A percentile compares a stretch with the other conserved stretches of the same genome.
These are phyloP conservation scores for Drosophila subpulchrella DNA, from an alignment of 1,140 invertebrate genomes.

Conservation along the genomic window DNA sequence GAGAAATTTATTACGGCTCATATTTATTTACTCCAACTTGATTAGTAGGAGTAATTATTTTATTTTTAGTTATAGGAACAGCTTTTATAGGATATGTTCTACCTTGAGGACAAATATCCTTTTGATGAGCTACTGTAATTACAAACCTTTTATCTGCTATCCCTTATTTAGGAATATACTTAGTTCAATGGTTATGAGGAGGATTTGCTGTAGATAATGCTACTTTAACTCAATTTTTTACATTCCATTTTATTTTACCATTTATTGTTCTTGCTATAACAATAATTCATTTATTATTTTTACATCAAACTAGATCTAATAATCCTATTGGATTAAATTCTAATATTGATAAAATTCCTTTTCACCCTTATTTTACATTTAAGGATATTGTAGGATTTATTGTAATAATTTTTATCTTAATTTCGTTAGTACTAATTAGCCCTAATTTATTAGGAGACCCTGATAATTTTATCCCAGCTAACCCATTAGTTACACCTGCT, in stretches of 20 bases:
- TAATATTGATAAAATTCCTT: conserved; percentile 87
- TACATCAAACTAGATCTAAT: conserved; percentile 87
- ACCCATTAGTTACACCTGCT: too few relatives aligned
- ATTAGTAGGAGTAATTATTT: conserved; percentile 86
- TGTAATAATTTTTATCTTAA: too few relatives aligned
- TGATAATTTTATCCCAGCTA: too few relatives aligned
- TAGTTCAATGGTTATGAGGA: conserved; percentile 89
- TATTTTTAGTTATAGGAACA: conserved; percentile 87
- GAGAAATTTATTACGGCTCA: conserved; percentile 40
- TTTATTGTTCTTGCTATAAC: conserved; percentile 87
- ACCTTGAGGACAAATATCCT: conserved; percentile 90
- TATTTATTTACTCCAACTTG: conserved; percentile 73
- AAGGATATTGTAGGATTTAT: too few relatives aligned
- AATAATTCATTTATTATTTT: conserved; percentile 87
- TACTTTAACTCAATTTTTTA: conserved; percentile 89
- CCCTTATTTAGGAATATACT: conserved; percentile 86
- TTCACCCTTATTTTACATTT: conserved; percentile 86
- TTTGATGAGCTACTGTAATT: conserved; percentile 90
- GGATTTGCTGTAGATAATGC: conserved; percentile 89
- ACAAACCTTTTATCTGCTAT: conserved; percentile 89
- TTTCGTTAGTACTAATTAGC: too few relatives aligned
- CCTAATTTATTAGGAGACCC: too few relatives aligned
- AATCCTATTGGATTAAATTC: conserved; percentile 87
- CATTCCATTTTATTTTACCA: conserved; percentile 89
- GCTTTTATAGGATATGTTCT: conserved; percentile 90